These are phyloP conservation scores for Chaetophractus vellerosus DNA, from an alignment of 2,797 vertebrate genomes.

Conservation along the genomic window DNA sequence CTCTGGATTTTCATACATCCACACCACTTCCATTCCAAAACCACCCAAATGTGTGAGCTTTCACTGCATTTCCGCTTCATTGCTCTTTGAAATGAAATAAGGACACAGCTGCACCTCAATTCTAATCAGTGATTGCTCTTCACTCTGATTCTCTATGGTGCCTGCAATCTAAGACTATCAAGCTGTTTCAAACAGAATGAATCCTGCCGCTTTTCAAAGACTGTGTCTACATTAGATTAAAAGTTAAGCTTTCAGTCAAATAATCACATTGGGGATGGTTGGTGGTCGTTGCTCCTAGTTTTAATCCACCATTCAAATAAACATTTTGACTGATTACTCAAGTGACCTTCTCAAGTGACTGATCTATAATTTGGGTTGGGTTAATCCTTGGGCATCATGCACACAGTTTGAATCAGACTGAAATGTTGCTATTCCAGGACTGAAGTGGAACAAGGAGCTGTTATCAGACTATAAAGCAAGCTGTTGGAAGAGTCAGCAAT, in stretches of 20 bases:
- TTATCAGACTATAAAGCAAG: neutral
- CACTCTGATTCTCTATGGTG: conserved; percentile 78
- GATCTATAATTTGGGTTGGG: neutral
- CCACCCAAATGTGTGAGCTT: conserved; percentile 69
- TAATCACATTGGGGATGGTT: neutral
- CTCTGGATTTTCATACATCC: conserved; percentile 77
- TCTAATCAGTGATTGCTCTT: conserved; percentile 80
- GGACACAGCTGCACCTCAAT: conserved; percentile 83
- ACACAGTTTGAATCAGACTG: neutral
- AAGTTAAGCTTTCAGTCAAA: conserved; percentile 54
- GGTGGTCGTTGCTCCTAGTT: neutral
- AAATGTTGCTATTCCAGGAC: neutral
- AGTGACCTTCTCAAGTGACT: conserved; percentile 59
- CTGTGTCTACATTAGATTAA: conserved; percentile 30
- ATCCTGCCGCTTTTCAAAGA: conserved; percentile 8
- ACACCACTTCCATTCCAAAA: conserved; percentile 72
- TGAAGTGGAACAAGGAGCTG: neutral
- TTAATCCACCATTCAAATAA: conserved; percentile 51
- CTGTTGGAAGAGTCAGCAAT: neutral
- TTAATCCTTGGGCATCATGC: neutral
- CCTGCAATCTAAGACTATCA: conserved; percentile 63
- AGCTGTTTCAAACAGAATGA: conserved; percentile 65
- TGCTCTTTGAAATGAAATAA: conserved; percentile 83
- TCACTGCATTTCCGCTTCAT: conserved; percentile 81
- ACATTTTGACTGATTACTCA: conserved; percentile 21